A percentile compares a stretch with the other conserved stretches of the same genome.
Conservation (phyloP, 2,113 vertebrate species). For the Burhinus oedicnemus region DNA sequence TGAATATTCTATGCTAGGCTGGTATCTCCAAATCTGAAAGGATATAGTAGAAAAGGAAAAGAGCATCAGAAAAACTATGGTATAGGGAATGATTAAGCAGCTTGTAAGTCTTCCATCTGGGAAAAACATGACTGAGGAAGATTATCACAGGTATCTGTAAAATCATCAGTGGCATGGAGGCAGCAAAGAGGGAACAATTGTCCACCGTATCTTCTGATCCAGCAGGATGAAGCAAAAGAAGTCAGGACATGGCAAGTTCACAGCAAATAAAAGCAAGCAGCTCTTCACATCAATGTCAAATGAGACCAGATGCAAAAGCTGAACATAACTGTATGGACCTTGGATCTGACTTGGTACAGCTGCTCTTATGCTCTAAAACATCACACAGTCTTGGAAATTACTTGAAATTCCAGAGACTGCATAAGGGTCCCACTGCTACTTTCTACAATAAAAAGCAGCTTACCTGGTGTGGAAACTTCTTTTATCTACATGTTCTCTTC, state of each 20-base stretch:
- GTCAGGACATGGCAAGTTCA: not conserved
- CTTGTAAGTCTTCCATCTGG: not conserved
- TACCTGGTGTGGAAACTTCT: not conserved
- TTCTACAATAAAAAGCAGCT: slow-evolving; percentile 40
- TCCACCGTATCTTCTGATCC: not conserved
- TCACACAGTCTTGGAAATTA: not conserved
- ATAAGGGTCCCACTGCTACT: not conserved
- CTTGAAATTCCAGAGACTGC: not conserved
- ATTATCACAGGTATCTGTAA: not conserved
- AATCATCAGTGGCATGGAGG: not conserved
- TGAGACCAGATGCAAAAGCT: not conserved
- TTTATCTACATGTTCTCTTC: not conserved
- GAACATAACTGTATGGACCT: not conserved
- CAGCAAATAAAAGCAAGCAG: not conserved
- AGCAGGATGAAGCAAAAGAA: not conserved
- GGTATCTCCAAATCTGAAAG: not conserved
- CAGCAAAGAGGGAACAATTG: not conserved
- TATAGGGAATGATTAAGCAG: not conserved
- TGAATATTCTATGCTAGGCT: not conserved
- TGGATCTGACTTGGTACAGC: not conserved
- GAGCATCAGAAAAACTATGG: not conserved
- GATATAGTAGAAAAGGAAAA: not conserved
- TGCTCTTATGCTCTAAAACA: not conserved
- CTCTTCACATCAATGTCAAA: not conserved
- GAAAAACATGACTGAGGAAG: not conserved